Conservation (phyloP, 2,888 invertebrate species). For the Synergus laeviventris region DNA sequence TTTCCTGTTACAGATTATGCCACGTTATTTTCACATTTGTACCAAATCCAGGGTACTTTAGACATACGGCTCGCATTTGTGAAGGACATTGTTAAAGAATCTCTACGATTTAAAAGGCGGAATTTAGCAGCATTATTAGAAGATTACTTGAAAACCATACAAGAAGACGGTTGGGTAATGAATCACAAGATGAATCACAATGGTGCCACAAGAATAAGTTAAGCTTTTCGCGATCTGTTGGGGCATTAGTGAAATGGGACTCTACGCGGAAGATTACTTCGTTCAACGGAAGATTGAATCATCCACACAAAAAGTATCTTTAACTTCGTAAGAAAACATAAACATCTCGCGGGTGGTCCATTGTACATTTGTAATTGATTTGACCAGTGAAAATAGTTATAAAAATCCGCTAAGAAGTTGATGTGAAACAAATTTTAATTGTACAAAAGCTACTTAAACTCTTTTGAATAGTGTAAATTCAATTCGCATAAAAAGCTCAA, state of each 20-base stretch:
- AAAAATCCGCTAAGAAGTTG: not conserved
- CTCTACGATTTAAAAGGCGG: slow-evolving; percentile 86
- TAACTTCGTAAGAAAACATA: slow-evolving; percentile 22
- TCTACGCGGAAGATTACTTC: slow-evolving; percentile 15
- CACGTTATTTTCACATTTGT: slow-evolving; percentile 83
- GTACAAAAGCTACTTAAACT: slow-evolving; percentile 27
- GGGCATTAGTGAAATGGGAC: slow-evolving; percentile 28
- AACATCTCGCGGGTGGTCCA: not conserved
- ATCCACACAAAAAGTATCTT: slow-evolving; percentile 12
- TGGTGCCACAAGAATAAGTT: slow-evolving; percentile 73
- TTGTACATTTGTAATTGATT: slow-evolving; percentile 26
- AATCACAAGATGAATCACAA: slow-evolving; percentile 73
- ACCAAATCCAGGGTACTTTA: slow-evolving; percentile 83
- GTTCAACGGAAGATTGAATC: slow-evolving; percentile 6
- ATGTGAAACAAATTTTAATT: slow-evolving; percentile 16
- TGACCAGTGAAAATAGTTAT: slow-evolving; percentile 27
- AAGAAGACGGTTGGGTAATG: slow-evolving; percentile 66
- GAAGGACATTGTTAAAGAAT: slow-evolving; percentile 85
- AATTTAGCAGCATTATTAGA: slow-evolving; percentile 83
- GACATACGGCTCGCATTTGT: slow-evolving; percentile 84
- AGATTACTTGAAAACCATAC: slow-evolving; percentile 79
- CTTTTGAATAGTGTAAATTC: slow-evolving; percentile 14
- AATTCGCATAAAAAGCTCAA: not conserved
- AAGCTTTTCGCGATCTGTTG: slow-evolving; percentile 50
- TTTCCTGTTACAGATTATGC: slow-evolving; percentile 81